Evolutionary conservation across 2,113 vertebrate species (phyloP).

Genomic region (Myodes glareolus): DNA sequence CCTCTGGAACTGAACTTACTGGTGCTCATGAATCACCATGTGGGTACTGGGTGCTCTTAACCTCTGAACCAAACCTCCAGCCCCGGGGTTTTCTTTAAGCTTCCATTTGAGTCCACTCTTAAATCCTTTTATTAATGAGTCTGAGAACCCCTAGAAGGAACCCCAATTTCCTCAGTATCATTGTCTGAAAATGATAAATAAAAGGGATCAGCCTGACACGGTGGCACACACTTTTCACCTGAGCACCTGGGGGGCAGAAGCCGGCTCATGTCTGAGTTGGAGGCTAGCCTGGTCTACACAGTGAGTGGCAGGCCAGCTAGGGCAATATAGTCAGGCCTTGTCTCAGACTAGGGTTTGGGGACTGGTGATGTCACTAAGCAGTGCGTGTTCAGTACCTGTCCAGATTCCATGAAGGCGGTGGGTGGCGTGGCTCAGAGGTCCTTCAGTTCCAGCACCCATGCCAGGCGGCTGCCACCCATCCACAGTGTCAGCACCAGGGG

Average conservation of each 20-base stretch:
- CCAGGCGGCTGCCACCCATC: neutral
- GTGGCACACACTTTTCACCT: neutral
- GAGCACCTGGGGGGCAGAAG: neutral
- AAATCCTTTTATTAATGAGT: neutral
- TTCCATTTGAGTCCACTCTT: neutral
- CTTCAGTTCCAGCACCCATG: neutral
- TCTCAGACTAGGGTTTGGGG: neutral
- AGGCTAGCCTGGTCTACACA: neutral
- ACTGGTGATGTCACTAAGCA: neutral
- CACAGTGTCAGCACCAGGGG: neutral
- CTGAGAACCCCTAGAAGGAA: neutral
- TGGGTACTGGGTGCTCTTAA: neutral
- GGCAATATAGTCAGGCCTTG: neutral
- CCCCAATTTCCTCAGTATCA: neutral
- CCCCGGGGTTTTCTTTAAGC: neutral
- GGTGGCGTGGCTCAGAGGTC: neutral
- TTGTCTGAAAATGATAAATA: neutral
- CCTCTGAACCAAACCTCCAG: neutral
- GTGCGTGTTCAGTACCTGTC: neutral
- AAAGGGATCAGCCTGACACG: neutral
- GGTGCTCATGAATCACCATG: neutral
- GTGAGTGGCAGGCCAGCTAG: neutral
- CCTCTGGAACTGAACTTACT: neutral
- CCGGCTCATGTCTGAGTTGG: neutral
- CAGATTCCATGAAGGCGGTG: neutral